Evolutionary conservation across 2,113 vertebrate species (phyloP).

Genomic region (Oryzias javanicus): DNA sequence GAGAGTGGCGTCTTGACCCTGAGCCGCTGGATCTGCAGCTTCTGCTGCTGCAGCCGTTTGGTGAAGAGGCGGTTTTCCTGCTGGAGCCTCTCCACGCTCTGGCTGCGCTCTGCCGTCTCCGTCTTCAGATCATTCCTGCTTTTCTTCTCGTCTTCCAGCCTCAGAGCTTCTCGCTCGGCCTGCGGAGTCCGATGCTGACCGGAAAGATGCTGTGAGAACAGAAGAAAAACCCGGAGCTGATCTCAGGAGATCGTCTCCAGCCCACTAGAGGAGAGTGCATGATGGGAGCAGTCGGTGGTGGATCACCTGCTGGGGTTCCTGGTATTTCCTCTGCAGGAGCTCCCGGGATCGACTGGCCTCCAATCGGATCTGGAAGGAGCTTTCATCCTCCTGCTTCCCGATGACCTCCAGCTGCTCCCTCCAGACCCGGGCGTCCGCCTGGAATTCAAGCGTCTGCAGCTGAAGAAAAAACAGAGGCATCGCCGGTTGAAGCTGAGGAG

Average conservation of each 20-base stretch:
- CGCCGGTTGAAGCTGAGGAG: background rate
- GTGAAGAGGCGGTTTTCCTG: conserved; percentile 76
- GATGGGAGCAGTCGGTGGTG: background rate
- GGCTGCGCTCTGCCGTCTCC: conserved; percentile 69
- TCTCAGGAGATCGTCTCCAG: background rate
- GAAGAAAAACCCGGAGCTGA: background rate
- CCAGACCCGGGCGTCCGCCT: conserved; percentile 66
- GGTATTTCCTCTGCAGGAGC: conserved; percentile 64
- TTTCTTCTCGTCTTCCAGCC: conserved; percentile 70
- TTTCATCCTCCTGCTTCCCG: conserved; percentile 60
- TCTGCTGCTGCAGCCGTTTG: conserved; percentile 73
- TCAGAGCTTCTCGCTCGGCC: conserved; percentile 61
- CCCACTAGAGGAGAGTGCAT: no score
- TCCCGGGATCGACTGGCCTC: conserved; percentile 58
- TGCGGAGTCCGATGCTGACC: conserved; percentile 39
- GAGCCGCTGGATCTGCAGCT: conserved; percentile 75
- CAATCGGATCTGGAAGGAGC: conserved; percentile 60
- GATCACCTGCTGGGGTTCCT: conserved; percentile 67
- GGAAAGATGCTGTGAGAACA: conserved; percentile 19
- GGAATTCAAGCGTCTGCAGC: conserved; percentile 68
- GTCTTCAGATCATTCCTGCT: conserved; percentile 64
- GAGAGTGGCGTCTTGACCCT: conserved; percentile 64
- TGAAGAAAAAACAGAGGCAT: conserved; percentile 62
- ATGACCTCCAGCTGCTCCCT: conserved; percentile 65
- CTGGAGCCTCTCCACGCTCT: conserved; percentile 68